Evolutionary conservation across 92 coral and sea anemone genomes (phyloP), one percentile per base, ranked within the genome.

Genomic region (Metridium senile): DNA sequence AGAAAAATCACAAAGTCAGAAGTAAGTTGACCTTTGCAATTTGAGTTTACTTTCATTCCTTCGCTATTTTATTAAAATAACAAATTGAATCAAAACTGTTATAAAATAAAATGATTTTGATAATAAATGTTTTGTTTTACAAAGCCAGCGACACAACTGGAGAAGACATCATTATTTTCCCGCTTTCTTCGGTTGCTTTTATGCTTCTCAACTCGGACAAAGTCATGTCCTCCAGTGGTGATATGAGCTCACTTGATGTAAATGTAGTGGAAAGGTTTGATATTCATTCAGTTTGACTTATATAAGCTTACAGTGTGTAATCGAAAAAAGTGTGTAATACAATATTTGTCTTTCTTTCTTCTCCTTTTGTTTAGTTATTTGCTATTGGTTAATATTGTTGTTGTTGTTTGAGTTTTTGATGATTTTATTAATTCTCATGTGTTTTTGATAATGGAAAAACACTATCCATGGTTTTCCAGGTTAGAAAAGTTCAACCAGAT

Each of bases 181-280:
- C 98, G 11, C 86, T 87, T 21, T 96, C 99, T 10, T 95, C 99
- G 65, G 98, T 93, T 49, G 99, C 99, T 7, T 96, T 93, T 33
- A 30, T 96, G 87, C 70, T 93, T 33, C 62, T 96, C 25, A 74
- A 87, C 25, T 49, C 93, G 71, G 78, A 81, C 69, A 83, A 80
- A 54, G 64, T 83, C 26, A 79, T 71, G 23, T 56, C 62, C 9
- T 66, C 67, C 51, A 71, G 71, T 56, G 70, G 53, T 26, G 93
- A 72, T 23, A 58, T 69, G 33, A 22, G 31, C 11, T 22, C 43
- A 33, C 47, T 94, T 28, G 84, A 89, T 53, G 59, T 79, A 56
- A 76, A 79, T 32, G 64, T 87, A 16, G 73, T 94, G 32, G 84
- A 89, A 76, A 92, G 97, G 98, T 89, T 62, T 46, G 53, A 31